Conservation (phyloP, 2,113 vertebrate species). For the Merops nubicus region DNA sequence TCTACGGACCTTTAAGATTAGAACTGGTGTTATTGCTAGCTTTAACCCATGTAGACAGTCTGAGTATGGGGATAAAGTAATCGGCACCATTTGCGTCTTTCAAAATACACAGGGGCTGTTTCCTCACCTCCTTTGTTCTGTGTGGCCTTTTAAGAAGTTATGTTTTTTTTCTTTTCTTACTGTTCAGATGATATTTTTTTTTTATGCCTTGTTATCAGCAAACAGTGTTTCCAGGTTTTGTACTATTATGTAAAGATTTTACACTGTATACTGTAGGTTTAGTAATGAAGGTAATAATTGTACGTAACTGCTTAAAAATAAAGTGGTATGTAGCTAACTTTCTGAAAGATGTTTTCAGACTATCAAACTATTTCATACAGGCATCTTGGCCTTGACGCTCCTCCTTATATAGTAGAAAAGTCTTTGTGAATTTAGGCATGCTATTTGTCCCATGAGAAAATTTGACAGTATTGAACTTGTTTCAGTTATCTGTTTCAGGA, state of each 20-base stretch:
- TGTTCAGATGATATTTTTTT: background rate
- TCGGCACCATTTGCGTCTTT: conserved; percentile 16
- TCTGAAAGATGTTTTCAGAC: background rate
- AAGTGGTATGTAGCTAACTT: background rate
- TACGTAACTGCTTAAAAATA: background rate
- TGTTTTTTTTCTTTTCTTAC: background rate
- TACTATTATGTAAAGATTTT: background rate
- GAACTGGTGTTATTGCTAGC: conserved; percentile 54
- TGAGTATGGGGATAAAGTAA: conserved; percentile 43
- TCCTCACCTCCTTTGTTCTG: background rate
- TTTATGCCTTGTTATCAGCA: background rate
- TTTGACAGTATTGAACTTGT: background rate
- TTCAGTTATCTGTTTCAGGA: background rate
- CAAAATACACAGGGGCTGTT: background rate
- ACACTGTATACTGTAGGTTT: background rate
- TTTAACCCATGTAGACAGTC: conserved; percentile 35
- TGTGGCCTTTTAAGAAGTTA: background rate
- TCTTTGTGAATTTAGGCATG: background rate
- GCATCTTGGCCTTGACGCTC: background rate
- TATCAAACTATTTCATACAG: background rate
- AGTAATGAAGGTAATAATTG: background rate
- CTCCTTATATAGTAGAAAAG: background rate
- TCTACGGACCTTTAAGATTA: conserved; percentile 59
- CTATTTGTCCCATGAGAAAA: background rate
- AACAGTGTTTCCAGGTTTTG: background rate